Conservation (phyloP, 2,113 vertebrate genomes). For the Pseudolaguvia tuberculata region DNA sequence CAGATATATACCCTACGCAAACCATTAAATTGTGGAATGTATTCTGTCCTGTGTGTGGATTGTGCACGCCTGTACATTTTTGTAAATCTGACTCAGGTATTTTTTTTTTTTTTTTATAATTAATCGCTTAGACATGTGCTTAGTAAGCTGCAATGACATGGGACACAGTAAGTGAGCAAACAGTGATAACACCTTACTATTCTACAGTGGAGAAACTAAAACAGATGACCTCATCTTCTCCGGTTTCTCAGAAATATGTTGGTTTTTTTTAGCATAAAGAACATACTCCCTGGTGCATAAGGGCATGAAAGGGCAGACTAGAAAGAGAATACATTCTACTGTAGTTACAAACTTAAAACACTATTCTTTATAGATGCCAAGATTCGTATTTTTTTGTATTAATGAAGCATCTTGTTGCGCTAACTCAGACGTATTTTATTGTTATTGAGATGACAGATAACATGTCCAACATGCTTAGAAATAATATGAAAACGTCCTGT, state of each 20-base stretch:
- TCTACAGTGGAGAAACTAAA: background rate
- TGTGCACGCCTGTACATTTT: background rate
- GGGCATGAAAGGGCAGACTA: background rate
- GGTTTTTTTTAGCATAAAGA: conserved; percentile 1
- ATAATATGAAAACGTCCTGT: background rate
- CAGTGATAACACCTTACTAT: background rate
- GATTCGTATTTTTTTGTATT: background rate
- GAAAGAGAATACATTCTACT: background rate
- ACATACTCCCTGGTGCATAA: background rate
- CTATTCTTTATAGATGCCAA: background rate
- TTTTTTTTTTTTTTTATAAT: too few relatives aligned
- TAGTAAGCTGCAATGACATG: conserved; percentile 11
- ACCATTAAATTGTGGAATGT: conserved; percentile 31
- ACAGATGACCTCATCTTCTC: conserved; percentile 7
- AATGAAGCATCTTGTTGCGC: background rate
- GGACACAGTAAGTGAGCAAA: conserved; percentile 34
- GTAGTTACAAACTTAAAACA: background rate
- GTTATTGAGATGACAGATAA: conserved; percentile 5
- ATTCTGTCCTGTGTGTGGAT: conserved; percentile 3
- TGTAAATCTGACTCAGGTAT: conserved; percentile 1
- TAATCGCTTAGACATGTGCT: conserved; percentile 6
- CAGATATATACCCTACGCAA: background rate
- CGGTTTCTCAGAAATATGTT: conserved; percentile 8
- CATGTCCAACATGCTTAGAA: background rate
- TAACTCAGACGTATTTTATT: background rate